These are phyloP conservation scores for Amphibalanus amphitrite DNA, from an alignment of 1,140 invertebrate genomes.

Conservation along the genomic window DNA sequence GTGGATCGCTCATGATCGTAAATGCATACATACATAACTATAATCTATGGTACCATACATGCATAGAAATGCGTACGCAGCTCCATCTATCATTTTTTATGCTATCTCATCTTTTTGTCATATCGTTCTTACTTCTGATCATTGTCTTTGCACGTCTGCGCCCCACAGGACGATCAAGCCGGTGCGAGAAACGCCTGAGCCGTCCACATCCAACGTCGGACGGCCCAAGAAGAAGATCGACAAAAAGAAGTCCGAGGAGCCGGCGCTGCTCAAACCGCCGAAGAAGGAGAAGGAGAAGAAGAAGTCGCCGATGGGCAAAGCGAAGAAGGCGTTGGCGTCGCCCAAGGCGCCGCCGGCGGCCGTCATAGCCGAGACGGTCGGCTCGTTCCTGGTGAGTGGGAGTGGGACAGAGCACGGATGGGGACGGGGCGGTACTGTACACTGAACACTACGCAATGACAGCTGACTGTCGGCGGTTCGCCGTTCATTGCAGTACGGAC, in stretches of 20 bases:
- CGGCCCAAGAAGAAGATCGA: conserved; percentile 15
- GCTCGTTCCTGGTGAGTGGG: conserved; percentile 15
- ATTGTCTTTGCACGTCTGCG: neutral
- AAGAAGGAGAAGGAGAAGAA: conserved; percentile 13
- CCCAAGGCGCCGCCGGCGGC: conserved; percentile 9
- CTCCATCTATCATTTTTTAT: no score
- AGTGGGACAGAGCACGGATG: no score
- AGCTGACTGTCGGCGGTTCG: no score
- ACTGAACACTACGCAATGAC: no score
- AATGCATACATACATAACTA: no score
- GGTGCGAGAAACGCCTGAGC: neutral
- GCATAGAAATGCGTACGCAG: no score
- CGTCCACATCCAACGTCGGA: neutral
- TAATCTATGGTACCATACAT: no score
- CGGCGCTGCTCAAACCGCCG: neutral
- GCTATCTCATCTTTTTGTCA: no score
- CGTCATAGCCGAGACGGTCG: conserved; percentile 25
- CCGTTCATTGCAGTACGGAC: no score
- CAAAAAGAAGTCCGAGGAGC: conserved; percentile 12
- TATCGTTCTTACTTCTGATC: no score
- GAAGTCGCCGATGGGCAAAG: conserved; percentile 1
- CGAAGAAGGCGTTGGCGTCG: neutral
- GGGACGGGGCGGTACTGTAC: no score
- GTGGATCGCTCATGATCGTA: no score
- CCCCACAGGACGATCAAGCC: neutral